A percentile compares a stretch with the other conserved stretches of the same genome.
These are phyloP conservation scores for Eristalis pertinax DNA, from an alignment of 2,888 invertebrate species.

Conservation along the genomic window DNA sequence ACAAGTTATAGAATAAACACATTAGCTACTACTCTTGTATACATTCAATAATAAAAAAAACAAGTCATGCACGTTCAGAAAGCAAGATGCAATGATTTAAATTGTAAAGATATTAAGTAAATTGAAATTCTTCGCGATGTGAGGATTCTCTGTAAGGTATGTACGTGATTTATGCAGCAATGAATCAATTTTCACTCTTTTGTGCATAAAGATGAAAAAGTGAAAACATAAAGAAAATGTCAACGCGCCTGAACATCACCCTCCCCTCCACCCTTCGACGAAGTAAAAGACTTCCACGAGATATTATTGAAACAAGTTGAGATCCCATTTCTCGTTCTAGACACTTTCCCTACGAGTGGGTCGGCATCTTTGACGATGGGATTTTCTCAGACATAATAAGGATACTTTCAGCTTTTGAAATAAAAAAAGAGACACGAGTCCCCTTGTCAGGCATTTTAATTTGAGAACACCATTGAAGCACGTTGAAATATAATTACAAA, in stretches of 20 bases:
- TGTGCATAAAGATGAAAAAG: neutral
- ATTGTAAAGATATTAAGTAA: neutral
- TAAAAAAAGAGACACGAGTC: neutral
- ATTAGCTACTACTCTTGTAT: neutral
- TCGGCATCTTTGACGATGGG: constrained; percentile 4
- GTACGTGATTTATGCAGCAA: constrained; percentile 19
- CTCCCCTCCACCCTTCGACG: neutral
- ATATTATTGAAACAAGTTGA: constrained; percentile 19
- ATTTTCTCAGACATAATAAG: constrained; percentile 9
- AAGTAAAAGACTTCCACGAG: neutral
- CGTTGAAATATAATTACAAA: neutral
- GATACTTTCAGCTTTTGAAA: neutral
- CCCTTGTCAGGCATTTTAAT: neutral
- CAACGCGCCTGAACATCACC: neutral
- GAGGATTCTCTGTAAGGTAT: neutral
- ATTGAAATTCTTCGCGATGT: neutral
- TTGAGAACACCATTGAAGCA: neutral
- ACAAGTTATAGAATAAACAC: neutral
- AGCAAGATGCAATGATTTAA: neutral
- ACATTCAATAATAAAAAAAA: neutral
- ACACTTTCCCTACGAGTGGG: neutral
- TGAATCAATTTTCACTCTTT: constrained; percentile 22
- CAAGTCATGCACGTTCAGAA: neutral
- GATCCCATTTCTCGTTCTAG: constrained; percentile 7
- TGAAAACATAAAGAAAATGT: neutral